phyloP scores from a whole-genome alignment of 2,113 vertebrate species.

The Sterrhoptilus dennistouni region DNA sequence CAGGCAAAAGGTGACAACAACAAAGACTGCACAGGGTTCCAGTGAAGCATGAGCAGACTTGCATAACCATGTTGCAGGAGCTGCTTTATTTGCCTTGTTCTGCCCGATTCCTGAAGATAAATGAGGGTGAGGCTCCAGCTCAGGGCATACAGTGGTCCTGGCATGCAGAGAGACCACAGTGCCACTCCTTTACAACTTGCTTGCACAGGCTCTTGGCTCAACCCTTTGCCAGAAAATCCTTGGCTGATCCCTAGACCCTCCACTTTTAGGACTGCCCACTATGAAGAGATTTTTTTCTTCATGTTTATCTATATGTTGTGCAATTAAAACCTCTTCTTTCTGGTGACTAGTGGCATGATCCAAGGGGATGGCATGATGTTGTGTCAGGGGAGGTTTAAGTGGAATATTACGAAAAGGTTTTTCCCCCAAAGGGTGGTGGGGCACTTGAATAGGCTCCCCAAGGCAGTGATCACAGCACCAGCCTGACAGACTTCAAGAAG shows the following conservation, averaged over 20 bases:
- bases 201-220: not conserved
- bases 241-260: not conserved
- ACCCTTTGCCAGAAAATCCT: not conserved
- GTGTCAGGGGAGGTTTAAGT: not conserved
- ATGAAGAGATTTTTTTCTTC: not conserved
- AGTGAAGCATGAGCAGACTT: accelerated
- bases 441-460: not conserved
- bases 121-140: not conserved
- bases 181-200: not conserved
- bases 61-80: not conserved
- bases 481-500: not conserved
- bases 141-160: accelerated
- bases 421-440: not conserved
- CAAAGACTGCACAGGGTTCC: not conserved
- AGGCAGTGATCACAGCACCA: not conserved
- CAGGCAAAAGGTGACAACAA: not conserved
- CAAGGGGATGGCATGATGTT: not conserved
- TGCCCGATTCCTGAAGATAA: not conserved
- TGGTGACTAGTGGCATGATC: not conserved
- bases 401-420: not conserved
- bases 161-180: not conserved
- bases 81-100: not conserved
- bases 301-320: not conserved
- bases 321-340: not conserved
- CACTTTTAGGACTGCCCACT: not conserved